These are phyloP conservation scores for Crossocerus cetratus DNA, from an alignment of 2,888 invertebrate species.

Conservation along the genomic window DNA sequence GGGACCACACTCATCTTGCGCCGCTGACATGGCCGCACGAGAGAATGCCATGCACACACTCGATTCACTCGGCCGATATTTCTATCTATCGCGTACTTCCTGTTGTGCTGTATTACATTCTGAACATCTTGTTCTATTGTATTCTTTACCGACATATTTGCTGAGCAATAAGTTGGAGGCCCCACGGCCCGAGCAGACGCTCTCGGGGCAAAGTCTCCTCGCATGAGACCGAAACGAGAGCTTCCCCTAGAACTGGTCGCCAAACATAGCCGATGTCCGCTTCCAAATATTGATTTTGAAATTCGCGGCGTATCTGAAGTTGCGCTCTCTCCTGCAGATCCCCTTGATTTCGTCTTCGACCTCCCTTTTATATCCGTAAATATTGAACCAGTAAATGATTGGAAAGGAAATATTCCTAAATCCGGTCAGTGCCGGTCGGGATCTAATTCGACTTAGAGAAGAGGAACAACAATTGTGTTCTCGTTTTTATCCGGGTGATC, in stretches of 20 bases:
- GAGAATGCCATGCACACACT: background rate
- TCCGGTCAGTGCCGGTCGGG: too few species aligned
- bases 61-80: slow-evolving; percentile 31
- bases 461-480: too few species aligned
- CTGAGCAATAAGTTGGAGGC: slow-evolving; percentile 5
- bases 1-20: background rate
- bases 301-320: background rate
- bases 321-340: background rate
- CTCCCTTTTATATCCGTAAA: too few species aligned
- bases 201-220: background rate
- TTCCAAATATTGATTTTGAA: background rate
- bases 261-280: background rate
- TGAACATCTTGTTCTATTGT: slow-evolving; percentile 29
- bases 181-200: background rate
- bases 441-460: too few species aligned
- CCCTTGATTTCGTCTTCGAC: too few species aligned
- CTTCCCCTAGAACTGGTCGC: background rate
- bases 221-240: background rate
- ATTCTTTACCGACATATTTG: slow-evolving; percentile 28
- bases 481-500: too few species aligned
- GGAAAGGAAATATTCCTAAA: too few species aligned
- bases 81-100: slow-evolving; percentile 38
- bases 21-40: background rate
- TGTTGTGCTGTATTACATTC: slow-evolving; percentile 27
- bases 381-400: too few species aligned